Percentiles rank a stretch among this genome's conserved stretches.
These are phyloP conservation scores for Luidia sarsii DNA, from an alignment of 53 echinoderm and acorn worm species.

Conservation along the genomic window DNA sequence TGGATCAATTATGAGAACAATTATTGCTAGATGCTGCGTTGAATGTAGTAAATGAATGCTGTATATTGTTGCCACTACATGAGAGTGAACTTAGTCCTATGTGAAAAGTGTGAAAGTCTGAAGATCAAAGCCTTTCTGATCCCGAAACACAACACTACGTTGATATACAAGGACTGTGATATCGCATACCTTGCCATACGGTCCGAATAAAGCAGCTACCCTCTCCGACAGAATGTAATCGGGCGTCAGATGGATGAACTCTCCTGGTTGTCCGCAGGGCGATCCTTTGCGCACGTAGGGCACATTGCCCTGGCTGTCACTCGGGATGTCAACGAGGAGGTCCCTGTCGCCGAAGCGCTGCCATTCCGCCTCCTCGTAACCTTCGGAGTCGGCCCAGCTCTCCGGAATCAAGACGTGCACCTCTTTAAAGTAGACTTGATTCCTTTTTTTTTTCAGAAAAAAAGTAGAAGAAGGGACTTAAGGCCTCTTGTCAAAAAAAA, in stretches of 20 bases:
- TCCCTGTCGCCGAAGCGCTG: conserved; percentile 93
- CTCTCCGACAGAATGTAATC: conserved; percentile 63
- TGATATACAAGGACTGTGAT: neutral
- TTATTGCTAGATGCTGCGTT: neutral
- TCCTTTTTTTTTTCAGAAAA: too few relatives aligned
- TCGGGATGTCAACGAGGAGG: conserved; percentile 68
- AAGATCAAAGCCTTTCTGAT: too few relatives aligned
- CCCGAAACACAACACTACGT: neutral
- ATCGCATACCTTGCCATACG: conserved; percentile 75
- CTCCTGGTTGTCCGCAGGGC: conserved; percentile 78
- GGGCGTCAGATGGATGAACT: conserved; percentile 83
- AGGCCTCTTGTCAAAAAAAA: too few relatives aligned
- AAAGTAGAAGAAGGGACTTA: too few relatives aligned
- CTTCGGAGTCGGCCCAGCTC: conserved; percentile 64
- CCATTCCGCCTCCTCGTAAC: conserved; percentile 64
- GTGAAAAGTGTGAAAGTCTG: too few relatives aligned
- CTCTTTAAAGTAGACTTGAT: conserved; percentile 80
- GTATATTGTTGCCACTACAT: too few relatives aligned
- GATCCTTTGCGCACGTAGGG: conserved; percentile 84
- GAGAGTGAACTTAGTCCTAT: too few relatives aligned
- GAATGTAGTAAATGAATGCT: too few relatives aligned
- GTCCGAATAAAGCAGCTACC: conserved; percentile 60
- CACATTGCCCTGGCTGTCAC: conserved; percentile 56
- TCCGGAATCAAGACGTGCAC: conserved; percentile 85
- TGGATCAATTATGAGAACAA: neutral